phyloP scores from a whole-genome alignment of 2,113 vertebrate species.

The Cyprinodon brontotheroides region DNA sequence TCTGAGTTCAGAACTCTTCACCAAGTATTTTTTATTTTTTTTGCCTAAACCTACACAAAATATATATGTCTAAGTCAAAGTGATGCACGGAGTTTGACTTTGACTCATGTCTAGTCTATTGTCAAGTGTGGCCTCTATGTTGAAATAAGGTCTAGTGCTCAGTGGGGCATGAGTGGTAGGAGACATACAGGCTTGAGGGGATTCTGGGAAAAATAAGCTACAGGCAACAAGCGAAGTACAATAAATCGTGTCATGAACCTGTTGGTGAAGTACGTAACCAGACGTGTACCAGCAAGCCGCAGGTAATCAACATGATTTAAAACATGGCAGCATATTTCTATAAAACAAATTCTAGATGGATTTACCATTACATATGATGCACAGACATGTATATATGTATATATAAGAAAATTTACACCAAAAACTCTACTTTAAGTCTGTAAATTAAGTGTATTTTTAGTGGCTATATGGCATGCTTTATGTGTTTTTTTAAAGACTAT shows the following conservation, averaged over 20 bases:
- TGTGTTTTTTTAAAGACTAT: too few relatives aligned
- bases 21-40: background rate
- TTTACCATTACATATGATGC: background rate
- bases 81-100: background rate
- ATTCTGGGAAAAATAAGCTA: background rate
- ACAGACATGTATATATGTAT: too few relatives aligned
- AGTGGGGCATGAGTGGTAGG: background rate
- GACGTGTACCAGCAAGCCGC: background rate
- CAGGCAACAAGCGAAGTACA: background rate
- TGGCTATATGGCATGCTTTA: background rate
- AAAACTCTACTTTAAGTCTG: too few relatives aligned
- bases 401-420: too few relatives aligned
- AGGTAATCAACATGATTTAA: background rate
- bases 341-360: background rate
- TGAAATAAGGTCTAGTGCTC: background rate
- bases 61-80: background rate
- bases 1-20: background rate
- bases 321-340: background rate
- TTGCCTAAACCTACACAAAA: background rate
- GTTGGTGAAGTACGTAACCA: background rate
- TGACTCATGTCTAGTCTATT: background rate
- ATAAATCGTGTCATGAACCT: background rate
- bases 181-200: background rate
- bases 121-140: background rate
- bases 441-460: background rate